Conservation (phyloP, 2,113 vertebrate genomes). For the Oreocharis arfaki region DNA sequence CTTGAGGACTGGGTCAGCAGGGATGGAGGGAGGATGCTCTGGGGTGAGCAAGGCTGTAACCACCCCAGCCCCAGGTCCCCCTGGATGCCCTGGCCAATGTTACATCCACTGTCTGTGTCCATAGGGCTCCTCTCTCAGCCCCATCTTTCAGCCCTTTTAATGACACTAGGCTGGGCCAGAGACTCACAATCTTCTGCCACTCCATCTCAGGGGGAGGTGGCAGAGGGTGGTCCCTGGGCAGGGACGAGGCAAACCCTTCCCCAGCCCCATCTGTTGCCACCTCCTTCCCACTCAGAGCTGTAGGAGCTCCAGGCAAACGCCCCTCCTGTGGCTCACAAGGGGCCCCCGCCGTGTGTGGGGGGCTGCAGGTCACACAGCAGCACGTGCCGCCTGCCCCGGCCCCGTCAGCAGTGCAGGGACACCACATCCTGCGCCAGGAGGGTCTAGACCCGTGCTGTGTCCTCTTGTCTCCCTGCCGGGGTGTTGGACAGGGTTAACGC, state of each 20-base stretch:
- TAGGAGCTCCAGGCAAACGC: neutral
- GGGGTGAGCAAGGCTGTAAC: neutral
- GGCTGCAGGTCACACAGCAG: neutral
- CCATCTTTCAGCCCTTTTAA: neutral
- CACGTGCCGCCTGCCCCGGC: neutral
- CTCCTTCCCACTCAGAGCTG: neutral
- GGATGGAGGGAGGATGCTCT: neutral
- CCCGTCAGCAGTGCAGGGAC: neutral
- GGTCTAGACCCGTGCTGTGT: neutral
- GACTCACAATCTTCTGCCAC: neutral
- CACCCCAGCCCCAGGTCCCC: neutral
- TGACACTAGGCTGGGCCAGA: neutral
- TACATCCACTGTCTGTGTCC: neutral
- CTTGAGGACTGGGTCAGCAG: neutral
- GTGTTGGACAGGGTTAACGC: neutral
- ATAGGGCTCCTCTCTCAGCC: neutral
- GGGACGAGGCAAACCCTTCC: neutral
- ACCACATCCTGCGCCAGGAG: neutral
- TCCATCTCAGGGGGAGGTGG: too few species aligned
- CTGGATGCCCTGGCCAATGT: rapidly evolving
- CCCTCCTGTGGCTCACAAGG: neutral
- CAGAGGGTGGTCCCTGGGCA: neutral
- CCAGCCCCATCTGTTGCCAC: neutral
- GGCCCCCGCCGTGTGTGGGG: neutral
- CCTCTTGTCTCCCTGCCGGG: neutral